A percentile compares a stretch with the other conserved stretches of the same genome.
phyloP scores from a whole-genome alignment of 2,888 invertebrate species.

The Trichopria drosophilae region DNA sequence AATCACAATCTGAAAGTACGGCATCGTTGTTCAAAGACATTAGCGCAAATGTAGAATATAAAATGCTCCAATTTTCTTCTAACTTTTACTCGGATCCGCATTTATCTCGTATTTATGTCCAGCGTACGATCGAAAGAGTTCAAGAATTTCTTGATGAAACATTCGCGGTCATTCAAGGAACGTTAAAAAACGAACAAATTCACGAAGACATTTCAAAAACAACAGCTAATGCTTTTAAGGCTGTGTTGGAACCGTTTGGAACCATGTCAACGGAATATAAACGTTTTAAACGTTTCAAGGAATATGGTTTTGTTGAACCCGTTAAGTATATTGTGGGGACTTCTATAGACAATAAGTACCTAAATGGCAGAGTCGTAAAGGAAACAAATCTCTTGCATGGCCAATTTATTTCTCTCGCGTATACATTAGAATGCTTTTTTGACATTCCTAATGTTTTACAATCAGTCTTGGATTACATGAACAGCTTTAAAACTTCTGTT shows the following conservation, averaged over 20 bases:
- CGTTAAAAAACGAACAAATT: neutral
- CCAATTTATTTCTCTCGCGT: neutral
- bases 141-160: conserved; percentile 1
- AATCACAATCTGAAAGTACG: neutral
- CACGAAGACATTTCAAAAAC: neutral
- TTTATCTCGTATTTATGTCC: conserved; percentile 1
- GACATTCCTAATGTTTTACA: neutral
- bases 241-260: neutral
- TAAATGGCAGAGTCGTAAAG: conserved; percentile 1
- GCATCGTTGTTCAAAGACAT: neutral
- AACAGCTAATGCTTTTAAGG: neutral
- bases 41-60: neutral
- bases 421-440: conserved; percentile 1
- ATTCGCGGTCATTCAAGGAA: neutral
- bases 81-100: neutral
- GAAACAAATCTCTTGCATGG: neutral
- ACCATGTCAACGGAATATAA: conserved; percentile 1
- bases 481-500: neutral
- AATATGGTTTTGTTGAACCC: neutral
- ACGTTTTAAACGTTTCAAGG: neutral
- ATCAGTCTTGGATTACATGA: neutral
- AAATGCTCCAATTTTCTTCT: neutral
- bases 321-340: neutral
- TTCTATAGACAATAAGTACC: conserved; percentile 1
- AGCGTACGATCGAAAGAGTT: neutral